Percentiles rank a stretch among this genome's conserved stretches.
phyloP scores from a whole-genome alignment of 2,113 vertebrate genomes.

The Eulemur macaco region DNA sequence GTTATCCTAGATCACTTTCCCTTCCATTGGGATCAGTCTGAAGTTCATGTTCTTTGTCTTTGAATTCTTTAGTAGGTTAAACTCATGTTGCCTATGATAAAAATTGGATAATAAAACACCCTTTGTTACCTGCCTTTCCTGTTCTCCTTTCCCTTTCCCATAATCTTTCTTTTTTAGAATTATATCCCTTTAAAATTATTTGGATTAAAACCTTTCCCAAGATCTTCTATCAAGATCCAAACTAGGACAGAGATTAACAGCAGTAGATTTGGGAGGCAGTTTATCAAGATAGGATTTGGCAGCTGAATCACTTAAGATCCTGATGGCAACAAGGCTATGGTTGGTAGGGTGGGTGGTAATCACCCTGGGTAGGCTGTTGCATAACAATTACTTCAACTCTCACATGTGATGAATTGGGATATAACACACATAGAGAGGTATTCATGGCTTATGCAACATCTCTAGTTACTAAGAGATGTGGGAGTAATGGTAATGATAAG shows the following conservation, averaged over 20 bases:
- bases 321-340: neutral
- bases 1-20: neutral
- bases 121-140: neutral
- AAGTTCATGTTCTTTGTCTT: neutral
- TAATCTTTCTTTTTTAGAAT: neutral
- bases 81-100: neutral
- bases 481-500: neutral
- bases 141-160: neutral
- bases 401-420: neutral
- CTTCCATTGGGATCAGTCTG: neutral
- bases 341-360: neutral
- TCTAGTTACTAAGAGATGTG: neutral
- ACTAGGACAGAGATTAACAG: neutral
- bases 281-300: neutral
- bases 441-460: neutral
- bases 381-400: neutral
- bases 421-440: neutral
- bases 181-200: neutral
- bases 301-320: neutral
- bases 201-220: neutral
- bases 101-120: neutral
- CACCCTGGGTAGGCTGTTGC: neutral
- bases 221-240: neutral
- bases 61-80: neutral
- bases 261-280: neutral